Percentiles rank a stretch among this genome's conserved stretches.
phyloP scores from a whole-genome alignment of 53 echinoderm and acorn worm genomes.

The Paracentrotus lividus region DNA sequence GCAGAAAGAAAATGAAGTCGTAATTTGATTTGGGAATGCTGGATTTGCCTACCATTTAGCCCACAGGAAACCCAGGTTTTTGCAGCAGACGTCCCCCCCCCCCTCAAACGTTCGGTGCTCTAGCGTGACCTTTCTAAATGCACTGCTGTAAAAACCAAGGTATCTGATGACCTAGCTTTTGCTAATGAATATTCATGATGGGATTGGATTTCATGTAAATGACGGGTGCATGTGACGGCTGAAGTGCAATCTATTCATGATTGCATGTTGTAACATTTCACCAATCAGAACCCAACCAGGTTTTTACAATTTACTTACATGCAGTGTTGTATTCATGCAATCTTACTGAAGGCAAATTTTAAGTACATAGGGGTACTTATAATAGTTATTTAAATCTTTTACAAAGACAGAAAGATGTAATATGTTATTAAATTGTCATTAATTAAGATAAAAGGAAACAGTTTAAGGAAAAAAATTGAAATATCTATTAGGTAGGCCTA shows the following conservation, averaged over 20 bases:
- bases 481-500: too few relatives aligned
- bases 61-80: constrained; percentile 68
- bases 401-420: too few relatives aligned
- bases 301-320: too few relatives aligned
- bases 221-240: background rate
- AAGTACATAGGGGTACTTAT: too few relatives aligned
- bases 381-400: too few relatives aligned
- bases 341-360: too few relatives aligned
- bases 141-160: constrained; percentile 22
- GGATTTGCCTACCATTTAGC: constrained; percentile 61
- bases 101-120: background rate
- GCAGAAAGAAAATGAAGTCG: constrained; percentile 31
- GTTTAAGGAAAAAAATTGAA: too few relatives aligned
- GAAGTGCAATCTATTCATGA: background rate
- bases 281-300: too few relatives aligned
- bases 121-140: constrained; percentile 39
- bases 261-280: background rate
- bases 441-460: background rate
- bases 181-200: constrained; percentile 25
- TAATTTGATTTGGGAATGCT: constrained; percentile 65
- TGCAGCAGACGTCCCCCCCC: background rate
- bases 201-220: constrained; percentile 5
- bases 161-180: constrained; percentile 12
- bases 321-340: too few relatives aligned
- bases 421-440: too few relatives aligned